Evolutionary conservation across 2,888 invertebrate genomes (phyloP).

Genomic region (Acanthoscelides obtectus): DNA sequence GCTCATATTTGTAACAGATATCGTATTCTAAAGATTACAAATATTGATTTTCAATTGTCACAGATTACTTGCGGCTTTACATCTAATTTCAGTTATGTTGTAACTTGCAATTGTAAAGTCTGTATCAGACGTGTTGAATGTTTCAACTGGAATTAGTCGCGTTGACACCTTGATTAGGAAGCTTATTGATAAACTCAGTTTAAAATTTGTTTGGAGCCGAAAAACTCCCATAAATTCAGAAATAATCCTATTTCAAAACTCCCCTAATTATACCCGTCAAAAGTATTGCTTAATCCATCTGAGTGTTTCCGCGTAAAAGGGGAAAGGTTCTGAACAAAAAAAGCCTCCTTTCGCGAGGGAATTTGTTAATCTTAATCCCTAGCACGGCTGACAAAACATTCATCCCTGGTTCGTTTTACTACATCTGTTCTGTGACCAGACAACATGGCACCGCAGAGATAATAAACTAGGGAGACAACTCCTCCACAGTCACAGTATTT

Average conservation of each 20-base stretch:
- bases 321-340: not conserved
- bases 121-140: not conserved
- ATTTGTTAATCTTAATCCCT: conserved; percentile 33
- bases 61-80: too few relatives aligned
- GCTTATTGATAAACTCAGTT: not conserved
- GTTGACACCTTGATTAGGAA: not conserved
- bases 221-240: not conserved
- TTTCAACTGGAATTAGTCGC: not conserved
- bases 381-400: conserved; percentile 31
- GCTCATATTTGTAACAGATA: too few relatives aligned
- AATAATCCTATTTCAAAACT: not conserved
- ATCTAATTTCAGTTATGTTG: too few relatives aligned
- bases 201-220: not conserved
- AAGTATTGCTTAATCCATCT: not conserved
- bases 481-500: too few relatives aligned
- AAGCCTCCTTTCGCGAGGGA: conserved; percentile 14
- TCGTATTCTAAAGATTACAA: too few relatives aligned
- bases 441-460: not conserved
- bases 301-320: not conserved
- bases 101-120: too few relatives aligned
- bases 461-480: too few relatives aligned
- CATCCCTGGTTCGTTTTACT: conserved; percentile 19
- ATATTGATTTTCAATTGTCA: too few relatives aligned
- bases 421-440: not conserved
- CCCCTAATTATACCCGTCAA: not conserved